Evolutionary conservation across 2,888 invertebrate genomes (phyloP), one percentile per base, ranked within the genome.

Genomic region (Ophion slaviceki): DNA sequence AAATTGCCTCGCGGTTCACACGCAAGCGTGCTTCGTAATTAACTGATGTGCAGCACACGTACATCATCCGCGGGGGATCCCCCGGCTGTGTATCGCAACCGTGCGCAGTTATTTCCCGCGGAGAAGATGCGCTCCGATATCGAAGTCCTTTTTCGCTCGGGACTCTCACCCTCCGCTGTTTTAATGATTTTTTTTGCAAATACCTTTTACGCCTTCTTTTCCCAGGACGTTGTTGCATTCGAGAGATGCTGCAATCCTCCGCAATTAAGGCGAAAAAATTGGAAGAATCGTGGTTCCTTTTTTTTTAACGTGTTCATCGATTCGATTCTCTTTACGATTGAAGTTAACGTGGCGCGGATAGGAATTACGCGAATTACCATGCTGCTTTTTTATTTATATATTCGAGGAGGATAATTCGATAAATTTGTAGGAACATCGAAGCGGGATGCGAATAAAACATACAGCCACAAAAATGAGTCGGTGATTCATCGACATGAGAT

Each of bases 61-160:
- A 86, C 83, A 86, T 86, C 86, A 86, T 86, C 80, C 83, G 83
- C 80, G 64, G 77, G 80, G 86, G 67, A 80, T 67, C 80, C 59
- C 57, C 62, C 47, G 32, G 59, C 61, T 20, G 17, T 53, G 20
- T 57, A 67, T 83, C 77, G 86, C 66, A 80, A 72, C 62, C 59
- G 74, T 47, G 71, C 81, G 40, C 81, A 40, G 61, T 78, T 72
- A 57, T 67, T 70, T 81, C 36, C 68, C 80, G 36, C 70, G 75
- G 82, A 80, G 85, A 82, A 80, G 85, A 82, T 82, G 79, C 74
- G 68, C 85, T 68, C 77, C n/a, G 76, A 84, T 80, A 80, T 80
- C 66, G 7, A 84, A 72, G 45, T 72, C 61, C 67, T 81, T 74
- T 75, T 81, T 75, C 66, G 61, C 53, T 70, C 53, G 20, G n/a